Conservation (phyloP, 2,888 invertebrate species). For the Spatulosminthurus flaviceps region DNA sequence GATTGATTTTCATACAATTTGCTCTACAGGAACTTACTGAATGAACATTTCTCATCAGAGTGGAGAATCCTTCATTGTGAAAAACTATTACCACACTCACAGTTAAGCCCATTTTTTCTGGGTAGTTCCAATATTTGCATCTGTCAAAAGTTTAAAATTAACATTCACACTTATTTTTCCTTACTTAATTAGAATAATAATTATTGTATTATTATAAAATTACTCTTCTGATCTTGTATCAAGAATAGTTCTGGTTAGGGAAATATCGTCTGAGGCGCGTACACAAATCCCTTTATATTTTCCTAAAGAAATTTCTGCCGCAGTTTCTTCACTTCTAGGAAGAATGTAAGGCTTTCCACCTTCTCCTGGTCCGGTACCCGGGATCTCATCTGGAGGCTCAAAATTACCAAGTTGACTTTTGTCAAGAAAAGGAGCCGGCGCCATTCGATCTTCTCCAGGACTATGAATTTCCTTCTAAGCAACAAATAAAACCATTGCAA, state of each 20-base stretch:
- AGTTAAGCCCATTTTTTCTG: conserved; percentile 68
- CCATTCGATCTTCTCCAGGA: too few species aligned
- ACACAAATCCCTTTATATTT: conserved; percentile 68
- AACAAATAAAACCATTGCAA: background rate
- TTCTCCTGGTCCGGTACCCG: conserved; percentile 4
- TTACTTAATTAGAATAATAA: too few species aligned
- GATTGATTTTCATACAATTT: too few species aligned
- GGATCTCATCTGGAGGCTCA: conserved; percentile 7
- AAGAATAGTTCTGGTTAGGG: conserved; percentile 35
- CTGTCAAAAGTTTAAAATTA: conserved; percentile 63
- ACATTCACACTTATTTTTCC: too few species aligned
- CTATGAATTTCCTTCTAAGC: background rate
- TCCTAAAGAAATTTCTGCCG: conserved; percentile 85
- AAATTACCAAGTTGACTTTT: background rate
- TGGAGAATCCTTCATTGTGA: conserved; percentile 67
- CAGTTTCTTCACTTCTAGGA: conserved; percentile 81
- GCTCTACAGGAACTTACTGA: conserved; percentile 21
- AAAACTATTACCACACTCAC: conserved; percentile 71
- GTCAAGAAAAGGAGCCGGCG: background rate
- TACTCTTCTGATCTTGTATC: conserved; percentile 43
- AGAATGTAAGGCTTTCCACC: conserved; percentile 75
- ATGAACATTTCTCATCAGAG: conserved; percentile 66
- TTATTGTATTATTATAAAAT: too few species aligned
- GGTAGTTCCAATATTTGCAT: conserved; percentile 71
- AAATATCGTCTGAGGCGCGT: conserved; percentile 42